Evolutionary conservation across 2,113 vertebrate species (phyloP), one percentile per base, ranked within the genome.

Genomic region (Ochotona curzoniae): DNA sequence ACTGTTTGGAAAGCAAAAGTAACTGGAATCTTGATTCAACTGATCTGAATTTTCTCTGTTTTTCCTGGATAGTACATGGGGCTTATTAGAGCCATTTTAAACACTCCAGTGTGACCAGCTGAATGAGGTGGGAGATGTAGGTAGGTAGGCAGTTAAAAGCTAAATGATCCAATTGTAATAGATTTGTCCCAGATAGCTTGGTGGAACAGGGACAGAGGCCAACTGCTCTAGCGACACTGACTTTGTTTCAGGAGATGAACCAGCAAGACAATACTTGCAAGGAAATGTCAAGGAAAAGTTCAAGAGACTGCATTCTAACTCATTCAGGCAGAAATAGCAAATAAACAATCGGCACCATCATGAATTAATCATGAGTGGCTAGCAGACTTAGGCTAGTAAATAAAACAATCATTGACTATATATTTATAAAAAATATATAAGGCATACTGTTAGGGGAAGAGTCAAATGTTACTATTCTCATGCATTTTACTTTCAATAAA

Each of bases 21-120:
- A 93, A 44, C 61, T 87, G 74, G 69, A 74, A 89, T 63, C 9
- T 70, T 95, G 21, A 92, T 82, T 94, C 38, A 91, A 89, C 44
- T 60, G 26, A 61, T 86, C 83, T 86, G 92, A 92, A 57, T 92
- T 15, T 38, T 85, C 25, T 57, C 54, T 90, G 49, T 83, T 88
- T 21, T 94, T 95, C 54, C 70, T 71, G 93, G 35, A 60, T 11
- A 92, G 20, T 23, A 49, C 61, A 0, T 86, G 17, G 38, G 38
- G 14, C 30, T 96, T 26, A 76, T 80, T 83, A 76, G 2, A 86
- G 0, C 23, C 70, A 8, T 70, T 87, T 96, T 66, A 51, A 79
- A 76, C 11, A 78, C 12, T 94, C 9, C 44, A 5, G 17, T 32
- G 75, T 80, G 38, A 54, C 35, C 92, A 20, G 25, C 4, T 63